Conservation (phyloP, 1,140 invertebrate species). For the Mesaphorura yosii region DNA sequence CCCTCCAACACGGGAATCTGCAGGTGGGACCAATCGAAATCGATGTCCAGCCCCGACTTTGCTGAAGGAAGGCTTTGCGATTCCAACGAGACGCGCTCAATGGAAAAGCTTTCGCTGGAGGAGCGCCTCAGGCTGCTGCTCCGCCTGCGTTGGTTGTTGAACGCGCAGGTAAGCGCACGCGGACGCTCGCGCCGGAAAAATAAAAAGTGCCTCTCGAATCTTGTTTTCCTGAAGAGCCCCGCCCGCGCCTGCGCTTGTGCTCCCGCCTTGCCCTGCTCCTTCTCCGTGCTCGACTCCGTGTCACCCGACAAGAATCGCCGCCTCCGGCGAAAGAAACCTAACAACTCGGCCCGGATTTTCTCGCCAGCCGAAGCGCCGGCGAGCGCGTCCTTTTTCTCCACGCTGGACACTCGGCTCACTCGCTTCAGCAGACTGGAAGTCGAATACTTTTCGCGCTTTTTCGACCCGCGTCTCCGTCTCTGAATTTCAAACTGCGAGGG, state of each 20-base stretch:
- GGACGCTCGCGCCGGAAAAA: too few relatives aligned
- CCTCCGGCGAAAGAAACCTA: not conserved
- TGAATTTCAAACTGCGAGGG: not conserved
- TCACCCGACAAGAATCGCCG: not conserved
- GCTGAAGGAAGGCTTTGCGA: conserved; percentile 26
- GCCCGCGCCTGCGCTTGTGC: not conserved
- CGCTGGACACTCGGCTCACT: conserved; percentile 15
- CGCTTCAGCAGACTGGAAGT: conserved; percentile 25
- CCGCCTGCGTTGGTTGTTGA: not conserved
- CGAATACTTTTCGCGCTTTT: conserved; percentile 26
- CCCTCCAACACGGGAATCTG: too few relatives aligned
- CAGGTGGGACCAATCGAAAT: too few relatives aligned
- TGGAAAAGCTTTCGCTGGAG: conserved; percentile 24
- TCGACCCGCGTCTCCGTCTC: conserved; percentile 15
- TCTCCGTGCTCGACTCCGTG: not conserved
- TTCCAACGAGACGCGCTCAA: conserved; percentile 23
- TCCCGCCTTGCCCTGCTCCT: not conserved
- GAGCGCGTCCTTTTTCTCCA: conserved; percentile 12
- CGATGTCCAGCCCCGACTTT: too few relatives aligned
- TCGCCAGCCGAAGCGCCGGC: not conserved
- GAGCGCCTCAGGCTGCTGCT: conserved; percentile 6
- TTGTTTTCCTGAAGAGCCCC: not conserved
- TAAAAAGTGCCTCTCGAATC: not conserved
- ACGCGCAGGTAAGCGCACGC: too few relatives aligned
- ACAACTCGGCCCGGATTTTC: conserved; percentile 7